Evolutionary conservation across 2,797 vertebrate species (phyloP).

Genomic region (Oreonectes daqikongensis): DNA sequence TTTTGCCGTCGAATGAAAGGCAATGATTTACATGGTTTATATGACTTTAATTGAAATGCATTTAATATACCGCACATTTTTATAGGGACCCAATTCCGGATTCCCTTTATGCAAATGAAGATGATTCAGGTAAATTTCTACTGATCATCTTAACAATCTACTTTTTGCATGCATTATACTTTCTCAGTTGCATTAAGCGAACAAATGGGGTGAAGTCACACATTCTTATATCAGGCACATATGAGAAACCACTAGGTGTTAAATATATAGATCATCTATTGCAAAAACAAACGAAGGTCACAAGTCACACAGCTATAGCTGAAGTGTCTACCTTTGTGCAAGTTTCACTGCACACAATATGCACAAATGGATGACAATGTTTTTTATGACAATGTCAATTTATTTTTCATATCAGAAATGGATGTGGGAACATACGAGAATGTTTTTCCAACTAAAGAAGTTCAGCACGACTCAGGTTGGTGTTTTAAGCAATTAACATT

Average conservation of each 20-base stretch:
- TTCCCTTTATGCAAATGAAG: not conserved
- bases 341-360: not conserved
- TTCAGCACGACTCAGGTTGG: constrained; percentile 55
- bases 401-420: constrained; percentile 11
- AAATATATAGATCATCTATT: not conserved
- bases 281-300: not conserved
- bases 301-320: not conserved
- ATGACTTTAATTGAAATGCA: not conserved
- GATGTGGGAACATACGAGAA: constrained; percentile 51
- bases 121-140: not conserved
- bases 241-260: not conserved
- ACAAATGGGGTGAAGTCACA: not conserved
- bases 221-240: not conserved
- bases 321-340: too few relatives aligned
- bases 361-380: not conserved
- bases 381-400: too few relatives aligned
- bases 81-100: constrained; percentile 44
- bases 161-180: not conserved
- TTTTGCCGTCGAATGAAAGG: not conserved
- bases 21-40: not conserved
- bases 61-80: not conserved
- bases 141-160: not conserved
- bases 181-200: constrained; percentile 2
- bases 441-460: constrained; percentile 45
- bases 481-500: not conserved